Conservation (phyloP, 2,888 invertebrate genomes). For the Pseudococcus viburni region DNA sequence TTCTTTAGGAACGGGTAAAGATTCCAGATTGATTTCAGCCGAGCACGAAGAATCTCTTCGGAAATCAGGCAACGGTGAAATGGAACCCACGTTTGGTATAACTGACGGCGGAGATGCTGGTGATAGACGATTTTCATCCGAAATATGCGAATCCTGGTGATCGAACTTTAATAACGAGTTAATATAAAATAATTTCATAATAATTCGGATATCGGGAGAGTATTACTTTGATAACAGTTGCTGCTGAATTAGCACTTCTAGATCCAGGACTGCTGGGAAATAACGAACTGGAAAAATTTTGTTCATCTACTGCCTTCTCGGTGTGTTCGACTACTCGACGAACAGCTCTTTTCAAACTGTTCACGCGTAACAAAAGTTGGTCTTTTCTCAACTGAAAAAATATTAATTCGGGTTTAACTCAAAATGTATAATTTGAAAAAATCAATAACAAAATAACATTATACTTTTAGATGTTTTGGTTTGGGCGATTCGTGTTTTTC, state of each 20-base stretch:
- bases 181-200: neutral
- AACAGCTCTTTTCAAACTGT: conserved; percentile 87
- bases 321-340: conserved; percentile 85
- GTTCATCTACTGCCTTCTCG: conserved; percentile 79
- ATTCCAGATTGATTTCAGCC: conserved; percentile 70
- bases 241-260: conserved; percentile 52
- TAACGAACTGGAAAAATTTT: conserved; percentile 63
- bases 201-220: neutral
- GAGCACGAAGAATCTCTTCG: conserved; percentile 72
- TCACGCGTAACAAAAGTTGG: conserved; percentile 78
- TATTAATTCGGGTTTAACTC: neutral
- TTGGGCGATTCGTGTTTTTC: conserved; percentile 30
- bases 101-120: conserved; percentile 66
- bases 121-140: conserved; percentile 31
- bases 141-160: neutral
- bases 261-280: conserved; percentile 61
- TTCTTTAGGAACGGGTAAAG: conserved; percentile 83
- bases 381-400: conserved; percentile 70
- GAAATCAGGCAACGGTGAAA: conserved; percentile 79
- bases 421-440: neutral
- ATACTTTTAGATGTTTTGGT: conserved; percentile 56
- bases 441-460: neutral
- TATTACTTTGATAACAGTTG: conserved; percentile 22
- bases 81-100: conserved; percentile 74
- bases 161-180: neutral